A percentile compares a stretch with the other conserved stretches of the same genome.
Conservation (phyloP, 1,140 invertebrate genomes). For the Pseudoatta argentina region DNA sequence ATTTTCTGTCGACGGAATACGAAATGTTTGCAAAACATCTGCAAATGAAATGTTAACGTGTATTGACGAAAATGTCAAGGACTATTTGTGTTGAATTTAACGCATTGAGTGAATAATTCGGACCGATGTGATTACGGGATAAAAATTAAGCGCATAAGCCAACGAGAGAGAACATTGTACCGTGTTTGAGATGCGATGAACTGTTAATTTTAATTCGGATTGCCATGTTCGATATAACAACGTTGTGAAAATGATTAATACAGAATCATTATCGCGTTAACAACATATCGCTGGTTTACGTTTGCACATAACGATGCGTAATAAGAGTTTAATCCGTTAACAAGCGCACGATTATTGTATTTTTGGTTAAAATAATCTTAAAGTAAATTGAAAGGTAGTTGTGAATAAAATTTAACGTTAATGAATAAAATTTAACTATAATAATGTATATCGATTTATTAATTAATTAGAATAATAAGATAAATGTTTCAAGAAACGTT, state of each 20-base stretch:
- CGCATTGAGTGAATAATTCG: background rate
- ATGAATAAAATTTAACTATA: too few relatives aligned
- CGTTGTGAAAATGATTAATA: slow-evolving; percentile 4
- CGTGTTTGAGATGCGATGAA: background rate
- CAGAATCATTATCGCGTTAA: background rate
- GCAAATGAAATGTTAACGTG: background rate
- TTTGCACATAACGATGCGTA: slow-evolving; percentile 8
- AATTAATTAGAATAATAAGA: background rate
- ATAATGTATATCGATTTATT: background rate
- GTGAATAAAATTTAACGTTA: background rate
- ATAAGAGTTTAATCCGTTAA: slow-evolving; percentile 27
- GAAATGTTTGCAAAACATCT: background rate
- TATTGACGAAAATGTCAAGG: background rate
- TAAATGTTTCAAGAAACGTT: background rate
- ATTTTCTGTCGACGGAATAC: background rate
- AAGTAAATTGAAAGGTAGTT: background rate
- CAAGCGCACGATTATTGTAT: background rate
- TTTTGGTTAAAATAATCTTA: slow-evolving; percentile 4
- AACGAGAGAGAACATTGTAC: background rate
- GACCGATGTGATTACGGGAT: slow-evolving; percentile 6
- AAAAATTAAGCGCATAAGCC: slow-evolving; percentile 8
- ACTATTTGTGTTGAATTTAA: slow-evolving; percentile 2
- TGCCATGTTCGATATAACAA: slow-evolving; percentile 19
- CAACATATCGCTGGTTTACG: background rate
- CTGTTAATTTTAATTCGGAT: slow-evolving; percentile 29